A percentile compares a stretch with the other conserved stretches of the same genome.
phyloP scores from a whole-genome alignment of 2,797 vertebrate genomes.

The Anabacerthia variegaticeps region DNA sequence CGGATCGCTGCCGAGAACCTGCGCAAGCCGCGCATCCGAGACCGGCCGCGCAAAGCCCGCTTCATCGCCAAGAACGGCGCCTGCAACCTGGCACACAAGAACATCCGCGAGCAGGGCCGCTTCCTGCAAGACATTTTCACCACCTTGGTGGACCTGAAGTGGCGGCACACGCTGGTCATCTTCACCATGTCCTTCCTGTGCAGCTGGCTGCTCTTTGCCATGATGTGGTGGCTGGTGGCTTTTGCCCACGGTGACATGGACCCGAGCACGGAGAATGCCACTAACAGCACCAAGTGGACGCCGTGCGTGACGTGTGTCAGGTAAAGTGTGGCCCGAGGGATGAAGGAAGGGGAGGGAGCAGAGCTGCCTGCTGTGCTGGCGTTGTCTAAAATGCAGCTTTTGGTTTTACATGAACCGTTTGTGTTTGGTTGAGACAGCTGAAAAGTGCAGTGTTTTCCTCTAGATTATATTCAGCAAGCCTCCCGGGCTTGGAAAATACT shows the following conservation, averaged over 20 bases:
- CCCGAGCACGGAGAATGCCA: slow-evolving; percentile 32
- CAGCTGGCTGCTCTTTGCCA: slow-evolving; percentile 97
- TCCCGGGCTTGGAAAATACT: slow-evolving; percentile 42
- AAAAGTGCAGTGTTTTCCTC: slow-evolving; percentile 57
- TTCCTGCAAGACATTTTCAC: slow-evolving; percentile 99
- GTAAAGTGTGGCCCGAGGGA: slow-evolving; percentile 71
- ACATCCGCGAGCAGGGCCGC: slow-evolving; percentile 95
- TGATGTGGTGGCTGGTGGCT: slow-evolving; percentile 98
- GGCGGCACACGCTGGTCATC: slow-evolving; percentile 96
- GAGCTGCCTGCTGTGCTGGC: not conserved
- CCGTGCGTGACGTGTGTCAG: slow-evolving; percentile 89
- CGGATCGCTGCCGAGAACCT: slow-evolving; percentile 87
- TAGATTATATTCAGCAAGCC: slow-evolving; percentile 25
- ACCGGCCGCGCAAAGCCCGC: slow-evolving; percentile 91
- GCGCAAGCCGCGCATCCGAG: slow-evolving; percentile 91
- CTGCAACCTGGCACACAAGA: slow-evolving; percentile 97
- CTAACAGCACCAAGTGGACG: slow-evolving; percentile 59
- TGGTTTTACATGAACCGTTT: not conserved
- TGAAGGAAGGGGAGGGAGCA: not conserved
- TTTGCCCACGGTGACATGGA: slow-evolving; percentile 93
- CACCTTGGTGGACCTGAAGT: slow-evolving; percentile 95
- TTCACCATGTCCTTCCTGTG: slow-evolving; percentile 97
- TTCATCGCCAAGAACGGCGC: slow-evolving; percentile 97
- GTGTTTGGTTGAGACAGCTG: slow-evolving; percentile 34
- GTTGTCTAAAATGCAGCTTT: not conserved